These are phyloP conservation scores for Chaetura pelagica DNA, from an alignment of 2,113 vertebrate species.

Conservation along the genomic window DNA sequence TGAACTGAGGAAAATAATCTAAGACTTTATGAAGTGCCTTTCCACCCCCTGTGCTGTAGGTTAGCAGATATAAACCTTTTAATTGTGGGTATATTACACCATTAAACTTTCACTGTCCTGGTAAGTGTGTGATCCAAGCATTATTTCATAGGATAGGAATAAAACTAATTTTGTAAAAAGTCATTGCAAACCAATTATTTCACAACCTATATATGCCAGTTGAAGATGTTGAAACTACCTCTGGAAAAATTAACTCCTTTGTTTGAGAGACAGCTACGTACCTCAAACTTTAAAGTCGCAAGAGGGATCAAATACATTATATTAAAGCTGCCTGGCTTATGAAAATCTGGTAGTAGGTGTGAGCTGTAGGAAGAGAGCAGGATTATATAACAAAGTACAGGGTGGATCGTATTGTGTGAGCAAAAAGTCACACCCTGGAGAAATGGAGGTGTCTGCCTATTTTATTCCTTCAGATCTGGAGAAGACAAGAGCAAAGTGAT, in stretches of 20 bases:
- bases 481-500: neutral
- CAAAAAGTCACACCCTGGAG: neutral
- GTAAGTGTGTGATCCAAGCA: neutral
- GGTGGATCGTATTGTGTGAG: neutral
- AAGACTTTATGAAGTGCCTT: neutral
- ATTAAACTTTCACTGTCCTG: neutral
- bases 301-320: neutral
- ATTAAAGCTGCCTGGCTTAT: neutral
- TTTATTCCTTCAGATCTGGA: neutral
- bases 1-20: neutral
- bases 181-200: neutral
- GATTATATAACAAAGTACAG: constrained; percentile 3
- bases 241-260: neutral
- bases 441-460: constrained; percentile 5
- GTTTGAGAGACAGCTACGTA: neutral
- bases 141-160: neutral
- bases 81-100: neutral
- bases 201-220: neutral
- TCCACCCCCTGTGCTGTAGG: neutral
- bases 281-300: neutral
- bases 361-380: neutral
- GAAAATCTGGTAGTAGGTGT: neutral
- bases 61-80: neutral
- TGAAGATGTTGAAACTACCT: neutral
- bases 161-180: neutral